phyloP scores from a whole-genome alignment of 2,797 vertebrate species.

The Arremon brunneinucha region DNA sequence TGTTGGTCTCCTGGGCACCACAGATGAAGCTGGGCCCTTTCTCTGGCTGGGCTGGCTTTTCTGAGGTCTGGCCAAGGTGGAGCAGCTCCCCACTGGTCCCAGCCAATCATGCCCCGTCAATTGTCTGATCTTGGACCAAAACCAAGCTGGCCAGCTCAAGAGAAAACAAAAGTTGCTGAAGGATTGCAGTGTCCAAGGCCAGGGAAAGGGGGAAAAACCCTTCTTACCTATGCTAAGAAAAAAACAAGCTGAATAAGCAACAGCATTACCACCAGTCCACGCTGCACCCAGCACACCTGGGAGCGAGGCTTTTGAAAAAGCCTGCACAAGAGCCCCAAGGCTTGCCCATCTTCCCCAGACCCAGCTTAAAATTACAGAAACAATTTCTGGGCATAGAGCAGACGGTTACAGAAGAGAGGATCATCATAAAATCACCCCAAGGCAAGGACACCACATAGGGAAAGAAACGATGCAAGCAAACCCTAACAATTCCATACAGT shows the following conservation, averaged over 20 bases:
- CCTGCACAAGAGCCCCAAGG: accelerated
- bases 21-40: neutral
- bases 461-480: neutral
- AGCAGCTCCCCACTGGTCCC: accelerated
- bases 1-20: neutral
- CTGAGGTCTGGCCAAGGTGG: neutral
- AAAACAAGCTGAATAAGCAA: neutral
- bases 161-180: neutral
- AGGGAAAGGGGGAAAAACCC: neutral
- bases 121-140: neutral
- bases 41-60: neutral
- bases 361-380: neutral
- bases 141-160: accelerated
- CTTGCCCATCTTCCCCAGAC: accelerated
- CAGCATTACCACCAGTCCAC: accelerated
- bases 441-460: neutral
- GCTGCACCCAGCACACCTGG: accelerated
- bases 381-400: neutral
- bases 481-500: neutral
- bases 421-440: neutral
- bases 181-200: neutral
- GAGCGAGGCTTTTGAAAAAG: neutral
- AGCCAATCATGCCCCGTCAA: accelerated
- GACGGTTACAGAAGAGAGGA: accelerated
- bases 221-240: neutral